Conservation (phyloP, 2,113 vertebrate genomes). For the Myrmophylax atrothorax region DNA sequence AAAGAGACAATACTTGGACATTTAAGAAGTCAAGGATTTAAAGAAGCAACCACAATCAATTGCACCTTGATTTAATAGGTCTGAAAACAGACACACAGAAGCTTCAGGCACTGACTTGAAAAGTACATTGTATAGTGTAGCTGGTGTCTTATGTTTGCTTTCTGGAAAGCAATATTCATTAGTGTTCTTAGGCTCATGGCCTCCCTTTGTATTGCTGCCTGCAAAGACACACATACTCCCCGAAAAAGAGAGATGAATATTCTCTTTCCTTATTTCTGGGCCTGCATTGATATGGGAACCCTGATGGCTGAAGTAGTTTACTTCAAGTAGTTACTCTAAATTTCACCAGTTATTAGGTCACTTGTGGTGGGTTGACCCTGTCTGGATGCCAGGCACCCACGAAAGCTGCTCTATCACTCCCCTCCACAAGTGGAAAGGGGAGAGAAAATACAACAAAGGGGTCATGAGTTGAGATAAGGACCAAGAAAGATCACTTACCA, state of each 20-base stretch:
- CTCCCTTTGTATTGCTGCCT: not conserved
- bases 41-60: conserved; percentile 10
- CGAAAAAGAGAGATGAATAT: not conserved
- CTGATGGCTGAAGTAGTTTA: not conserved
- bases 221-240: not conserved
- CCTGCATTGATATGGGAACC: not conserved
- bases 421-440: not conserved
- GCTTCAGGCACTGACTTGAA: not conserved
- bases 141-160: not conserved
- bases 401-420: not conserved
- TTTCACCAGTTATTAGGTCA: not conserved
- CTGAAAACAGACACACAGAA: not conserved
- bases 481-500: not conserved
- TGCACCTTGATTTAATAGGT: not conserved
- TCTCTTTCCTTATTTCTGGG: not conserved
- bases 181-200: not conserved
- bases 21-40: conserved; percentile 37
- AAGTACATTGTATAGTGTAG: not conserved
- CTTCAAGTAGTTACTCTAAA: not conserved
- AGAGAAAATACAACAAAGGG: not conserved
- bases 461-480: not conserved
- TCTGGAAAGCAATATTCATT: not conserved
- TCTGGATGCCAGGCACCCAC: not conserved
- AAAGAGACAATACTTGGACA: conserved; percentile 8
- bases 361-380: not conserved